Conservation (phyloP, 2,113 vertebrate genomes). For the Crotalus horridus region DNA sequence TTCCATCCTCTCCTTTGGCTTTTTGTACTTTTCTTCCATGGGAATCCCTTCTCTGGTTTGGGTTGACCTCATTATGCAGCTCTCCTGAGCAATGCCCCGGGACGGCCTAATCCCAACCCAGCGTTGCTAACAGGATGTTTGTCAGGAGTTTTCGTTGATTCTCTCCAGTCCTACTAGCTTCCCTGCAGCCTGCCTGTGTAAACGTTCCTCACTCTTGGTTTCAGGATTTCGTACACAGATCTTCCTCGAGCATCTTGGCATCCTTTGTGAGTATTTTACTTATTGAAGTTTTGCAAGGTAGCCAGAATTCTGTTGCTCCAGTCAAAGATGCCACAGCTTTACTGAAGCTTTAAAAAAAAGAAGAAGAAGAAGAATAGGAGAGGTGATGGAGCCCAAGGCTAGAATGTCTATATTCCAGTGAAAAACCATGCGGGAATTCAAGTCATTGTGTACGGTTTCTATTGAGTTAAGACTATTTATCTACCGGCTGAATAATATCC, state of each 20-base stretch:
- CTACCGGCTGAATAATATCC: background rate
- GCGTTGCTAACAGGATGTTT: constrained; percentile 77
- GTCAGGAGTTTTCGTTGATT: background rate
- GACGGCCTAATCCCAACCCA: constrained; percentile 81
- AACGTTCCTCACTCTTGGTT: background rate
- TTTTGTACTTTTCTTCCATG: constrained; percentile 58
- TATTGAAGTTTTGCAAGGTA: background rate
- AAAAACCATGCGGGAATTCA: background rate
- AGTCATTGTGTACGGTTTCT: background rate
- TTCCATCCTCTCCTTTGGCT: constrained; percentile 40
- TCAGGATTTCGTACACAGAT: background rate
- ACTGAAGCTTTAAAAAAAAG: background rate
- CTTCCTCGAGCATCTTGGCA: background rate
- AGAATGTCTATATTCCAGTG: background rate
- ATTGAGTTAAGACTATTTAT: background rate
- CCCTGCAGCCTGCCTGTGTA: constrained; percentile 17
- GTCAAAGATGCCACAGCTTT: background rate
- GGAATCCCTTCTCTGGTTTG: constrained; percentile 59
- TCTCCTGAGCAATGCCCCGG: constrained; percentile 80
- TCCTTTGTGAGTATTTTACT: constrained; percentile 50
- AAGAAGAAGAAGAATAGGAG: background rate
- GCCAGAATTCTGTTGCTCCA: background rate
- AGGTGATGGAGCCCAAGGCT: background rate
- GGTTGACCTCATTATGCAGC: constrained; percentile 75
- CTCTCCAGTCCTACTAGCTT: constrained; percentile 4